These are phyloP conservation scores for Hylia prasina DNA, from an alignment of 2,113 vertebrate genomes.

Conservation along the genomic window DNA sequence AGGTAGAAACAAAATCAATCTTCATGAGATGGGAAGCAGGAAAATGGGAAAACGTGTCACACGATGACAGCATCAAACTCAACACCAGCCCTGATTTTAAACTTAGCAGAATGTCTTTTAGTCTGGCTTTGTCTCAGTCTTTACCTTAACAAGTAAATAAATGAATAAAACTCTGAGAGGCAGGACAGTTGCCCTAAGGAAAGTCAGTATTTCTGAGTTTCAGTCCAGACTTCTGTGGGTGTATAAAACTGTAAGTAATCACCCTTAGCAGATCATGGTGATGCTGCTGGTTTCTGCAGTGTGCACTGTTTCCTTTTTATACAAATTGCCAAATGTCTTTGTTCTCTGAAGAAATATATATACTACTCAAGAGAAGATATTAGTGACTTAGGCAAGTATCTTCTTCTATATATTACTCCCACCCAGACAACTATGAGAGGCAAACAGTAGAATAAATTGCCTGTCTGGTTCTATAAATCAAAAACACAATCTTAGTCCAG, in stretches of 20 bases:
- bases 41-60: neutral
- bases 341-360: neutral
- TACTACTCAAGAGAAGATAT: constrained; percentile 33
- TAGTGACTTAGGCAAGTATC: constrained; percentile 53
- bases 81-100: neutral
- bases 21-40: neutral
- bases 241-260: neutral
- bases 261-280: neutral
- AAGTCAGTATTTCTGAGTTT: neutral
- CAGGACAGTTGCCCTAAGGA: neutral
- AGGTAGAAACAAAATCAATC: neutral
- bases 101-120: neutral
- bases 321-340: neutral
- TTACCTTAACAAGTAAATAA: neutral
- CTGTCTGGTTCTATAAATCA: constrained; percentile 69
- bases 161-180: neutral
- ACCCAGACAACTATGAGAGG: constrained; percentile 53
- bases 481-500: constrained; percentile 49
- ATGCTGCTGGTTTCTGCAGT: neutral
- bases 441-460: constrained; percentile 70
- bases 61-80: neutral
- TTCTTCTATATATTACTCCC: constrained; percentile 44
- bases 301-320: neutral
- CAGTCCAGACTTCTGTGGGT: neutral
- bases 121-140: neutral